phyloP scores from a whole-genome alignment of 1,140 invertebrate genomes.

The Dendroctonus ponderosae region DNA sequence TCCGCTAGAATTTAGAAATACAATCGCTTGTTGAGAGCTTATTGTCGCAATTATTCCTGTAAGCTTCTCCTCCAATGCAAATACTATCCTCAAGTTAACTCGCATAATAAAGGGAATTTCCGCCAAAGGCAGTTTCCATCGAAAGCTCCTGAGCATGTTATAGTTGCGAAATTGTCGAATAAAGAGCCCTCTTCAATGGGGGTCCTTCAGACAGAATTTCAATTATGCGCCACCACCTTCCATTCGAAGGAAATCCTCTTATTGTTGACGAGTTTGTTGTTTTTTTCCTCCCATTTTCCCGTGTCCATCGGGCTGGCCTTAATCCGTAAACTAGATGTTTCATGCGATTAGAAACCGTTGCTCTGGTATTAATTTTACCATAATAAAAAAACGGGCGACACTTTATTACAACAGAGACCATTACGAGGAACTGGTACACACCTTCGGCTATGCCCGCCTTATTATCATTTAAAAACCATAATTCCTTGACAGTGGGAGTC shows the following conservation, averaged over 20 bases:
- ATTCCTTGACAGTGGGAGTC: slow-evolving; percentile 33
- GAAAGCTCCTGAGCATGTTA: slow-evolving; percentile 34
- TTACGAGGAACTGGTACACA: slow-evolving; percentile 28
- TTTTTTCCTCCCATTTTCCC: no score
- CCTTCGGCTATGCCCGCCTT: slow-evolving; percentile 19
- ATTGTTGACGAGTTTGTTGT: neutral
- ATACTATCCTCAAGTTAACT: slow-evolving; percentile 40
- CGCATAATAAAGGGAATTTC: slow-evolving; percentile 23
- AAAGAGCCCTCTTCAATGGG: slow-evolving; percentile 29
- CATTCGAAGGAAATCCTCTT: neutral
- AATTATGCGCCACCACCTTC: slow-evolving; percentile 37
- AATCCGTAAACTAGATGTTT: no score
- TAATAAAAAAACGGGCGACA: slow-evolving; percentile 18
- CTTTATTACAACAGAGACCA: slow-evolving; percentile 28
- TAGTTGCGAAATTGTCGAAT: slow-evolving; percentile 37
- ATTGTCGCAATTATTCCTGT: slow-evolving; percentile 1
- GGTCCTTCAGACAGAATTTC: slow-evolving; percentile 39
- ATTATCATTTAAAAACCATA: slow-evolving; percentile 35
- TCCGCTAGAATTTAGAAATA: no score
- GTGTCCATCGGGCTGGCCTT: no score
- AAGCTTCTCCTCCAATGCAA: slow-evolving; percentile 12
- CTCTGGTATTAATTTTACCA: slow-evolving; percentile 7
- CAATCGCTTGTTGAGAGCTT: no score
- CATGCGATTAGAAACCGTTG: no score
- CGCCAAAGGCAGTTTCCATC: slow-evolving; percentile 19